These are phyloP conservation scores for Poeciliopsis turneri DNA, from an alignment of 2,797 vertebrate genomes.

Conservation along the genomic window DNA sequence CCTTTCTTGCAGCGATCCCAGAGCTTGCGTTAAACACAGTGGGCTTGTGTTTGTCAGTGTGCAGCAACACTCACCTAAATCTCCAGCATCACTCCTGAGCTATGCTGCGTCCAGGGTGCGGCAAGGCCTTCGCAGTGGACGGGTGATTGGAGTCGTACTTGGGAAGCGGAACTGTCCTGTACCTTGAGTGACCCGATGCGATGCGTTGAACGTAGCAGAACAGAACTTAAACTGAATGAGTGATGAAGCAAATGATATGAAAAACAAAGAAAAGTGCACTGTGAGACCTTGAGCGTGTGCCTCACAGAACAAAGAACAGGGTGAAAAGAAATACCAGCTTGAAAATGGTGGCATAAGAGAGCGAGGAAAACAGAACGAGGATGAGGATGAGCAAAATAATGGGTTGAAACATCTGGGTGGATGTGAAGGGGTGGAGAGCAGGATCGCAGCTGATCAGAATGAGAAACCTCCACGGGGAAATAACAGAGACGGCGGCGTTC, in stretches of 20 bases:
- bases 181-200: slow-evolving; percentile 88
- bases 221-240: slow-evolving; percentile 53
- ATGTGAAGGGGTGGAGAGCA: slow-evolving; percentile 13
- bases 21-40: neutral
- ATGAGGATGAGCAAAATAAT: slow-evolving; percentile 99
- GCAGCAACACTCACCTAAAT: slow-evolving; percentile 61
- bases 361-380: slow-evolving; percentile 98
- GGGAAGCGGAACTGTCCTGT: slow-evolving; percentile 86
- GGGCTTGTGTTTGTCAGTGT: neutral
- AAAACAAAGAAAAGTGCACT: slow-evolving; percentile 75
- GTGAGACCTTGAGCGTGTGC: slow-evolving; percentile 77
- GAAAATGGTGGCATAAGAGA: slow-evolving; percentile 99
- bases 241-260: slow-evolving; percentile 44
- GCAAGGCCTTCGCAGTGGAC: slow-evolving; percentile 72
- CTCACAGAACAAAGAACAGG: slow-evolving; percentile 98
- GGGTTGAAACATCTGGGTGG: slow-evolving; percentile 98
- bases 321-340: slow-evolving; percentile 99
- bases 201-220: slow-evolving; percentile 84
- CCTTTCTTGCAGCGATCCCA: neutral
- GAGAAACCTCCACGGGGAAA: slow-evolving; percentile 2
- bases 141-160: slow-evolving; percentile 79
- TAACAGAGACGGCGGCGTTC: neutral
- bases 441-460: slow-evolving; percentile 30
- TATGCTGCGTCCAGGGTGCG: slow-evolving; percentile 84
- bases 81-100: slow-evolving; percentile 20